Percentiles rank a stretch among this genome's conserved stretches.
These are phyloP conservation scores for Tringa solitaria DNA, from an alignment of 2,113 vertebrate genomes.

Conservation along the genomic window DNA sequence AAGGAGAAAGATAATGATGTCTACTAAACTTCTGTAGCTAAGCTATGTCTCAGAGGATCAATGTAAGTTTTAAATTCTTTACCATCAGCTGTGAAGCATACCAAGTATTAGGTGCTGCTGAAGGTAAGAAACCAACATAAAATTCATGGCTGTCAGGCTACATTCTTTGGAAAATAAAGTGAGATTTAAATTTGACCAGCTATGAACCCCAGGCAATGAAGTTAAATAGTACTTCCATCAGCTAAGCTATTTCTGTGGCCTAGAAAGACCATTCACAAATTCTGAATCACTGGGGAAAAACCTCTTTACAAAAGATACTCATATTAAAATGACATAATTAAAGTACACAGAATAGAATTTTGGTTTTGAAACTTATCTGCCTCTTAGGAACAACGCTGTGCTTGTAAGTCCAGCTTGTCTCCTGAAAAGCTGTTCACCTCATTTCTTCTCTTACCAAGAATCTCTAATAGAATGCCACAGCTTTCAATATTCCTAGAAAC, in stretches of 20 bases:
- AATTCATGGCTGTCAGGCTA: neutral
- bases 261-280: slow-evolving; percentile 15
- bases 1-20: neutral
- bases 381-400: neutral
- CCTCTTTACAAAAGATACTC: neutral
- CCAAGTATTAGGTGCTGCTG: neutral
- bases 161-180: neutral
- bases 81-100: neutral
- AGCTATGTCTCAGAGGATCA: neutral
- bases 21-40: neutral
- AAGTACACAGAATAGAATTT: neutral
- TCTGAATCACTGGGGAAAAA: neutral
- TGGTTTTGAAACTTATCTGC: neutral
- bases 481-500: neutral
- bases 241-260: neutral
- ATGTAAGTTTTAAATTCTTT: neutral
- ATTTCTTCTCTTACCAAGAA: neutral
- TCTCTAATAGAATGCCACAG: neutral
- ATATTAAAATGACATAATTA: neutral
- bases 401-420: neutral
- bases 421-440: neutral
- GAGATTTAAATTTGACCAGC: neutral
- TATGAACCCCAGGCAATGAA: neutral
- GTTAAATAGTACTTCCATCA: neutral
- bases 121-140: neutral